Conservation (phyloP, 1,140 invertebrate genomes). For the Nymphalis io region DNA sequence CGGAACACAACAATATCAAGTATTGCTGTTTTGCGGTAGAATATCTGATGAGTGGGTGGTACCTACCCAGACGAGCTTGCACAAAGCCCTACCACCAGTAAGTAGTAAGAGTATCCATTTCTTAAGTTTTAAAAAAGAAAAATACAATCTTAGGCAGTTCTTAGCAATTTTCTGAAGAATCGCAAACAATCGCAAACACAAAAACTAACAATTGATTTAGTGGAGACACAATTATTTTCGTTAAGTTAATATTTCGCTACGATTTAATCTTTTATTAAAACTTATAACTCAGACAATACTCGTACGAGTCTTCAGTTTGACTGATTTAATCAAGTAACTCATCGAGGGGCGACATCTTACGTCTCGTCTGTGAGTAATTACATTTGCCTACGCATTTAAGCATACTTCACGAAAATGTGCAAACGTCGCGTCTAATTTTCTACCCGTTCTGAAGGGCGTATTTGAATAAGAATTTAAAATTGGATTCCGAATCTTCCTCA, state of each 20-base stretch:
- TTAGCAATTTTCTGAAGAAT: no score
- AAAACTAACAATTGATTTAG: no score
- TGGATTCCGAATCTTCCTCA: constrained; percentile 16
- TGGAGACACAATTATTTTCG: no score
- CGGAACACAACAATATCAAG: no score
- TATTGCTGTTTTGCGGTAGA: no score
- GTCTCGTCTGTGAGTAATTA: constrained; percentile 51
- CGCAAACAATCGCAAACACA: no score
- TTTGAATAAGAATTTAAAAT: constrained; percentile 50
- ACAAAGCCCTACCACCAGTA: no score
- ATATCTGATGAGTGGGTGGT: no score
- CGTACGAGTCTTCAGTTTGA: not conserved
- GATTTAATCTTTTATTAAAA: not conserved
- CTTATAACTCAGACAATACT: constrained; percentile 1
- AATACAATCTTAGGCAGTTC: no score
- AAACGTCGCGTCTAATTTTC: constrained; percentile 50
- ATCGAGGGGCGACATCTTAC: constrained; percentile 42
- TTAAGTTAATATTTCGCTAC: not conserved
- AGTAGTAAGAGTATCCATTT: no score
- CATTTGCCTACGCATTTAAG: constrained; percentile 55
- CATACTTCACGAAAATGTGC: constrained; percentile 45
- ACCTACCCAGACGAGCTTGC: no score
- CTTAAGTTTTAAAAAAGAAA: no score
- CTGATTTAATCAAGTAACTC: constrained; percentile 42
- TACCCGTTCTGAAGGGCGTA: constrained; percentile 32